A percentile compares a stretch with the other conserved stretches of the same genome.
These are phyloP conservation scores for Lethenteron camtschaticum DNA, from an alignment of 2,113 vertebrate genomes.

Conservation along the genomic window DNA sequence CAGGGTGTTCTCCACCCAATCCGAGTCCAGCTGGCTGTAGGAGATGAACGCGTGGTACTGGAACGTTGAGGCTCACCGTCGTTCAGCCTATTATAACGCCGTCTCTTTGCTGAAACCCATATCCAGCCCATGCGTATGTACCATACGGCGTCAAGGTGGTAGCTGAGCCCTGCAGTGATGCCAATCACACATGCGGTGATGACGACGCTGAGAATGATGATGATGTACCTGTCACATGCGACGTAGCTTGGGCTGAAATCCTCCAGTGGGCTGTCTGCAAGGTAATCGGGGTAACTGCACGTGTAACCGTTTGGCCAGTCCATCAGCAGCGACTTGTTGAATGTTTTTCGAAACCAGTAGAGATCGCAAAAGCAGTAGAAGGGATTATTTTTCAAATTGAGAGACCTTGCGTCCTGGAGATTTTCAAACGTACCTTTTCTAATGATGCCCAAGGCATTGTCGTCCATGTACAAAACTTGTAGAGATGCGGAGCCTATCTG, in stretches of 20 bases:
- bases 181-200: constrained; percentile 8
- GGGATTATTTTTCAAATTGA: background rate
- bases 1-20: constrained; percentile 19
- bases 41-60: constrained; percentile 24
- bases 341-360: constrained; percentile 6
- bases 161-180: constrained; percentile 12
- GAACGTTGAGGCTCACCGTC: constrained; percentile 12
- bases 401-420: background rate
- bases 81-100: constrained; percentile 13
- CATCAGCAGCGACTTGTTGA: constrained; percentile 5
- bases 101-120: constrained; percentile 22
- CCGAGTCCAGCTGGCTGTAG: constrained; percentile 22
- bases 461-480: background rate
- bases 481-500: background rate
- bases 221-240: constrained; percentile 13
- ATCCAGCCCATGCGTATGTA: constrained; percentile 24
- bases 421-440: background rate
- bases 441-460: background rate
- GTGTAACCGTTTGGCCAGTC: constrained; percentile 7
- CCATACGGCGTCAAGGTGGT: constrained; percentile 21
- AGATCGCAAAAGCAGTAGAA: constrained; percentile 9
- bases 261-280: background rate
- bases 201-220: constrained; percentile 13
- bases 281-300: constrained; percentile 6
- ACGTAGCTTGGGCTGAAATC: constrained; percentile 8